Percentiles rank a stretch among this genome's conserved stretches.
Conservation (phyloP, 2,797 vertebrate genomes). For the Botia kubotai region DNA sequence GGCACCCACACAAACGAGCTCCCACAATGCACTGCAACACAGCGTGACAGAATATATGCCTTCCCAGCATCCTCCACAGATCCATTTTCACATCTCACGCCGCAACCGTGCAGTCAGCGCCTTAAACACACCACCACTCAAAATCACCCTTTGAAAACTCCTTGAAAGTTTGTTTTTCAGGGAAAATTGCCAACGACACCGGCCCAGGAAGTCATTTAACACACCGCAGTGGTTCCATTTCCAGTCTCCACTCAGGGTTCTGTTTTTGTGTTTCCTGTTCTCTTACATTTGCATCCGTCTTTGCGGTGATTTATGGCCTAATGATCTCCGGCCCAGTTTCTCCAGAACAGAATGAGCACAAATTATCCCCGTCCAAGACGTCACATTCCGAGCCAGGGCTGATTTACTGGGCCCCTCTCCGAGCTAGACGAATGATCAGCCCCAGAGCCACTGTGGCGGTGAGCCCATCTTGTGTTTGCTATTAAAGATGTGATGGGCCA, state of each 20-base stretch:
- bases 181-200: conserved; percentile 30
- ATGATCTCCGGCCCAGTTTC: conserved; percentile 58
- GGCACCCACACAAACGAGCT: not conserved
- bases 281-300: conserved; percentile 54
- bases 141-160: not conserved
- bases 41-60: not conserved
- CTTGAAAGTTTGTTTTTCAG: conserved; percentile 30
- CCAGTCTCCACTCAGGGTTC: conserved; percentile 37
- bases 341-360: conserved; percentile 59
- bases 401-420: conserved; percentile 55
- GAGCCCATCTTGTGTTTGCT: conserved; percentile 47
- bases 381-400: conserved; percentile 50
- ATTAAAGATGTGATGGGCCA: conserved; percentile 54
- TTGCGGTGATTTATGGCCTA: conserved; percentile 61
- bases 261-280: conserved; percentile 52
- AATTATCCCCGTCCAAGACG: conserved; percentile 54
- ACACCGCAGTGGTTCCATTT: conserved; percentile 37
- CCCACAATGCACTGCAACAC: not conserved
- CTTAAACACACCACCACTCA: conserved; percentile 6
- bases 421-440: conserved; percentile 48
- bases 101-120: not conserved
- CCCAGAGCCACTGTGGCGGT: conserved; percentile 47
- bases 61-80: not conserved
- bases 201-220: conserved; percentile 43
- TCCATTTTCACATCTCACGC: not conserved